Base-by-base conservation (phyloP, 2,797 vertebrate species). In the Xenopus petersii region DNA sequence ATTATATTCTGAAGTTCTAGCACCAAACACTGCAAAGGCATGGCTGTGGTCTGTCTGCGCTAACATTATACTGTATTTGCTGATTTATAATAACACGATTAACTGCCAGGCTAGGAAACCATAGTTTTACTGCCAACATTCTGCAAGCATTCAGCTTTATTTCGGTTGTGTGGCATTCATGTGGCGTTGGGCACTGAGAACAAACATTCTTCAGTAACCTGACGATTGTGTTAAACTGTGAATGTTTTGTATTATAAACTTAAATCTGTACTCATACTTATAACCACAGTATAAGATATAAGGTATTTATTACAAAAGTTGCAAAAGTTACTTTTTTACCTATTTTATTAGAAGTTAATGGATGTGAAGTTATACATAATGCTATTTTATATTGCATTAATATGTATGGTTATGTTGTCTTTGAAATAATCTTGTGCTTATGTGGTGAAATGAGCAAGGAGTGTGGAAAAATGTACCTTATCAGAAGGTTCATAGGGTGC, bases 221-320 rank as follows among this genome's bases (percentile, higher is more conserved):
- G 17, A 69, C 67, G 47, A 48, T 73, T 60, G 74, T 61, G 11
- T 64, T 62, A 69, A 70, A 70, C 71, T 79, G 71, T 74, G 70
- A 74, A 69, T 78, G 70, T 73, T 78, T 78, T 78, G 61, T 78
- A 78, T 46, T 60, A 24, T 62, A 49, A 33, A 33, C 51, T 64
- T 63, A 62, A 55, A 59, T 36, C 49, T 73, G 58, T 68, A 56
- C 24, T 58, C 61, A 10, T 69, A 64, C 16, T 15, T 67, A 72
- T 68, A 68, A 33, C 21, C 21, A 56, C 65, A 21, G 24, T 58
- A 68, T 73, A 63, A 68, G 30, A 67, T 42, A 42, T 42, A 4
- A 67, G 16, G 7, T 68, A 64, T 79, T 79, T 74, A 69, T 73
- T 70, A 78, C 33, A 73, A 73, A 56, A 8, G 12, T 56, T 56